Evolutionary conservation across 1,140 invertebrate genomes (phyloP), one percentile per base, ranked within the genome.

Genomic region (Tetragnatha versicolor): DNA sequence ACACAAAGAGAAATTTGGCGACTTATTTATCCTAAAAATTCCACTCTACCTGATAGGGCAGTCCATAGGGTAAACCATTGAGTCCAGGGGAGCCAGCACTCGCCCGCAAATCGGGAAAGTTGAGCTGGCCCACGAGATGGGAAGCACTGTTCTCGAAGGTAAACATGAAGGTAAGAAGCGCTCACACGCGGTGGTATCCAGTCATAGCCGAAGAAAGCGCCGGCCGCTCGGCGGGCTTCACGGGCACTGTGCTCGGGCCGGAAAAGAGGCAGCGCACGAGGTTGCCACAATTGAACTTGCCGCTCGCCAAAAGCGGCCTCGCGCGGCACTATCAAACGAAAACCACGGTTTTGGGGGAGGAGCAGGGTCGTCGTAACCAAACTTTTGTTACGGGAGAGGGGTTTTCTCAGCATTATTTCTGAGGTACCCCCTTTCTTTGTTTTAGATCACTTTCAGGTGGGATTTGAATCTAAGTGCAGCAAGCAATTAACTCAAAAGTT

Each of bases 41-140:
- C 42, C 42, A 25, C 14, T 14, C 35, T 68, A 77, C 75, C 61
- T 77, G 75, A 45, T 66, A 77, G 14, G 42, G 75, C 22, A 77
- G 25, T 17, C 14, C 31, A 29, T 77, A 77, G 14, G 75, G 63
- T 55, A 77, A 42, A 25, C 45, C 37, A 58, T 77, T 77, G 4
- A 77, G 27, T 9, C 12, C 25, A 29, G 47, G 9, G 10, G 31
- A 42, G 20, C 45, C 45, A 63, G 55, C 1, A 42, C 27, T 55
- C 4, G 58, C 72, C 63, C 75, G 61, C 55, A 77, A 33, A 31
- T 77, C 75, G 35, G 75, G 75, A 39, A 77, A 77, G 75, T 77
- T 77, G n/a, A 77, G 33, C 63, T 77, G 75, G 35, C 75, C 63
- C 61, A 77, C 35, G 31, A 66, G 51, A 58, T 77, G 66, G 3